Percentiles rank a stretch among this genome's conserved stretches.
phyloP scores from a whole-genome alignment of 2,113 vertebrate species.

The Heterocephalus glaber region DNA sequence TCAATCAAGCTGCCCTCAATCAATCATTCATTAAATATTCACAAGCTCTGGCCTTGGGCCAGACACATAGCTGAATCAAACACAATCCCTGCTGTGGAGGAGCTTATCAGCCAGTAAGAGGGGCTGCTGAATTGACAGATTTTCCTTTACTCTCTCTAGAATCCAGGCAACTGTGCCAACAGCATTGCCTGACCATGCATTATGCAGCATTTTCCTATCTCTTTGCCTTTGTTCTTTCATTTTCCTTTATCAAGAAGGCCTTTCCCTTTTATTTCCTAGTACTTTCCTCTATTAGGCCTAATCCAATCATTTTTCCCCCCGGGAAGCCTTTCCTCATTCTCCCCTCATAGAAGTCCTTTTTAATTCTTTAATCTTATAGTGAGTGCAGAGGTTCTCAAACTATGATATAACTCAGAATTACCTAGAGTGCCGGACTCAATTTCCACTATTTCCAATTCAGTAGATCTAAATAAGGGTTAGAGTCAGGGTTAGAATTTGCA shows the following conservation, averaged over 20 bases:
- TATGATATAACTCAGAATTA: background rate
- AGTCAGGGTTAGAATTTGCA: background rate
- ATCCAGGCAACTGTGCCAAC: background rate
- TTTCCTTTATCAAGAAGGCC: background rate
- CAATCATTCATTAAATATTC: conserved; percentile 60
- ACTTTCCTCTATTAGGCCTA: background rate
- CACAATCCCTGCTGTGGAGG: background rate
- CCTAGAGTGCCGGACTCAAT: background rate
- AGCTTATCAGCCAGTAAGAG: background rate
- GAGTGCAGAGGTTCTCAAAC: background rate
- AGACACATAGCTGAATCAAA: conserved; percentile 54
- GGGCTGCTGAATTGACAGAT: background rate
- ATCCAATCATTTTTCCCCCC: background rate
- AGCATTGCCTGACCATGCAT: background rate
- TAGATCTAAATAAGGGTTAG: background rate
- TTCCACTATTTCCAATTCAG: background rate
- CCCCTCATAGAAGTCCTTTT: background rate
- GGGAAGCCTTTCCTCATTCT: conserved; percentile 25
- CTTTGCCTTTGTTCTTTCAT: conserved; percentile 3
- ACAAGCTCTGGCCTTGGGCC: background rate
- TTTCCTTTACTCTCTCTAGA: conserved; percentile 1
- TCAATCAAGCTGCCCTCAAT: conserved; percentile 30
- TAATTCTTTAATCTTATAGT: background rate
- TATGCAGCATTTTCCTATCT: background rate
- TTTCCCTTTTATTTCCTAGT: background rate